Evolutionary conservation across 2,888 invertebrate genomes (phyloP), one percentile per base, ranked within the genome.

Genomic region (Pyrrhosoma nymphula): DNA sequence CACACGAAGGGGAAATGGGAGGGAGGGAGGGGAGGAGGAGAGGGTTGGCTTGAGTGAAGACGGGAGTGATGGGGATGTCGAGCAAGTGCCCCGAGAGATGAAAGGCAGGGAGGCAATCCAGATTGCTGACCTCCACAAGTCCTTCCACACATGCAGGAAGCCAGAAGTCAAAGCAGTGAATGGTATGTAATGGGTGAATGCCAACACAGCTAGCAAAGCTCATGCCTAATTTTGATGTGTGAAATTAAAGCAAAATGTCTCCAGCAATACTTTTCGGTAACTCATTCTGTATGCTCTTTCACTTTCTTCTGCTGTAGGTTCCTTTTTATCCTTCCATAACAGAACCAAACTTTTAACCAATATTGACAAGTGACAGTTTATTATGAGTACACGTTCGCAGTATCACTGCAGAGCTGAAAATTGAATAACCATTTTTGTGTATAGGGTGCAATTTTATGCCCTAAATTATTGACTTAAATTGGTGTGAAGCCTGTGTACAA

Each of bases 31-130:
- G 12, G 93, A n/a, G 14, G 91, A 91, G 35, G 91, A 91, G 26
- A 69, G 93, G 6, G n/a, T 93, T 0, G 69, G 91, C 60, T 26
- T 47, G 10, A 91, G 93, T 55, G 93, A 93, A 30, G 93, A 35
- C 14, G 93, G 93, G 16, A 96, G 96, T 35, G 97, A 97, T 96
- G 97, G 98, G 95, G 98, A 98, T 96, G 98, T 98, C 4, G 98
- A 99, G 96, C 98, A 98, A 10, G 98, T 98, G 0, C 97, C 98
- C 3, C 97, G 98, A 90, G 98, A 98, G 96, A 97, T 98, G 97
- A 98, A 98, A 96, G 98, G 98, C 82, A 98, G 98, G 96, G 98
- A 98, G 97, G 98, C 98, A 0, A 98, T 98, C 96, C 97, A 98
- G 96, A 98, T 98, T 96, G 98, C 98, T 0, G 98, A 98, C 96